These are phyloP conservation scores for Norana najaformis DNA, from an alignment of 2,888 invertebrate genomes.

Conservation along the genomic window DNA sequence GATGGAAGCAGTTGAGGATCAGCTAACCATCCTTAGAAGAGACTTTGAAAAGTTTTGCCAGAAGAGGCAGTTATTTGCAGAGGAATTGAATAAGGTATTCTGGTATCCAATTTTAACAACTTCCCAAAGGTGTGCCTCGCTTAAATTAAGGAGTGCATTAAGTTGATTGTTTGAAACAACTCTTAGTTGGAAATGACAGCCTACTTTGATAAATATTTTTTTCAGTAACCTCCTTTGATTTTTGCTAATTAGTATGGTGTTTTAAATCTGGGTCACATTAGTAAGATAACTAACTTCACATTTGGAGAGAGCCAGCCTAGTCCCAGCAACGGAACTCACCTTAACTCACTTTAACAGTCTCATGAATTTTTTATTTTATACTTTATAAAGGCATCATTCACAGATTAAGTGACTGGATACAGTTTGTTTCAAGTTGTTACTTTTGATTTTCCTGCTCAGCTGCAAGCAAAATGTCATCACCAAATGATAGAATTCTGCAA, in stretches of 20 bases:
- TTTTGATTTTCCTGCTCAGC: neutral
- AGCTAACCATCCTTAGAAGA: neutral
- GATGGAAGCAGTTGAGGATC: neutral
- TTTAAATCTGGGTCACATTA: neutral
- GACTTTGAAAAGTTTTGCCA: neutral
- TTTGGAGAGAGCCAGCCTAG: neutral
- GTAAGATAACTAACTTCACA: neutral
- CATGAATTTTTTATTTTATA: neutral
- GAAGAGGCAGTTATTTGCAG: neutral
- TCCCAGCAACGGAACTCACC: neutral
- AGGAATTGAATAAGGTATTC: constrained; percentile 5
- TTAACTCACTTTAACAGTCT: no score
- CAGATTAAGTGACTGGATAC: neutral
- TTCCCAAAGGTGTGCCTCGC: no score
- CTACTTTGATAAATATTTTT: neutral
- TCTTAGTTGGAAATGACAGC: no score
- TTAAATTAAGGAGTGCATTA: neutral
- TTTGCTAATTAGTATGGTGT: neutral
- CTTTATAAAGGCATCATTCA: neutral
- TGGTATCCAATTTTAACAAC: neutral
- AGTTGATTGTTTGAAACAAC: neutral
- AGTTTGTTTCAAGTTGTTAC: neutral
- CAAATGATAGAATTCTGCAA: neutral
- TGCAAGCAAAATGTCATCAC: constrained; percentile 5
- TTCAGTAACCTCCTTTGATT: neutral